These are phyloP conservation scores for Orthochromis indermauri DNA, from an alignment of 2,113 vertebrate species.

Conservation along the genomic window DNA sequence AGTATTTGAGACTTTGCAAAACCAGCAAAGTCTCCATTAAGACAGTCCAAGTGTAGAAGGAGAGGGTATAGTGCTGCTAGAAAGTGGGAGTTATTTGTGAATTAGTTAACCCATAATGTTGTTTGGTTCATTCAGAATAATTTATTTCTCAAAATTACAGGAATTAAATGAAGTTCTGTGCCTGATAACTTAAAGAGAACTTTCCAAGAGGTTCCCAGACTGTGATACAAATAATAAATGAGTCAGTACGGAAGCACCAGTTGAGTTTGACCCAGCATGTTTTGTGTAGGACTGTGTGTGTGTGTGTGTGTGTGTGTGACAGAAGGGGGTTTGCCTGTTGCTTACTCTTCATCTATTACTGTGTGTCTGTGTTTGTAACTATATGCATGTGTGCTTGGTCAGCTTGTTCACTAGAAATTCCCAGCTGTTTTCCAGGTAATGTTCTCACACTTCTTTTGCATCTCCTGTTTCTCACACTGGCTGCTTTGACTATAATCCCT, in stretches of 20 bases:
- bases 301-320: background rate
- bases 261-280: constrained; percentile 17
- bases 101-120: background rate
- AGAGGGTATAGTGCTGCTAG: background rate
- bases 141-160: background rate
- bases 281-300: constrained; percentile 5
- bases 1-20: background rate
- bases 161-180: background rate
- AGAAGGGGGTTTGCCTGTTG: background rate
- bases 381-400: constrained; percentile 15
- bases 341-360: background rate
- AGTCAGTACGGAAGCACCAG: constrained; percentile 6
- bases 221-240: background rate
- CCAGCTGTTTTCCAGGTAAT: constrained; percentile 63
- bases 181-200: background rate
- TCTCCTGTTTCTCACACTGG: constrained; percentile 57
- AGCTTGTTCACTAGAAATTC: constrained; percentile 27
- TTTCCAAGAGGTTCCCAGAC: background rate
- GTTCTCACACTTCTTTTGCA: constrained; percentile 56
- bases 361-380: constrained; percentile 1
- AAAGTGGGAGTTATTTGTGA: background rate
- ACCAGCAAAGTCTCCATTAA: background rate
- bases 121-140: background rate
- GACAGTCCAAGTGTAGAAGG: background rate
- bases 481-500: constrained; percentile 39